Evolutionary conservation across 92 coral and sea anemone species (phyloP).

Genomic region (Porites cylindrica): DNA sequence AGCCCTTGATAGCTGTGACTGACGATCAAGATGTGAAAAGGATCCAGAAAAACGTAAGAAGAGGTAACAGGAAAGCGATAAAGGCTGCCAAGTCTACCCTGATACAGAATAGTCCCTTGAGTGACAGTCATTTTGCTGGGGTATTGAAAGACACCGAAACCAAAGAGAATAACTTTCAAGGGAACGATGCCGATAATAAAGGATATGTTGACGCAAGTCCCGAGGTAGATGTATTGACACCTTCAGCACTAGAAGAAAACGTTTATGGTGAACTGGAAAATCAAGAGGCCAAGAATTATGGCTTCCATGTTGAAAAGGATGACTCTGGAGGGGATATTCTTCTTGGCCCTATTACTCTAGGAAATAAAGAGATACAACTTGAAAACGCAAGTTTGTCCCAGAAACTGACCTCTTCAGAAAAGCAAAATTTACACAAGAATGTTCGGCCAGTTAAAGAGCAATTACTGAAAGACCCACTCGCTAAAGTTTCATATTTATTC

Average conservation of each 20-base stretch:
- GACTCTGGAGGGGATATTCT: background rate
- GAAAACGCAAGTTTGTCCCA: background rate
- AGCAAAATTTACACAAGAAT: background rate
- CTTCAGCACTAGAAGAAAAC: constrained; percentile 9
- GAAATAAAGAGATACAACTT: background rate
- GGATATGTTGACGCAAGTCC: background rate
- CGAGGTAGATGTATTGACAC: constrained; percentile 3
- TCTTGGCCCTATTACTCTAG: constrained; percentile 15
- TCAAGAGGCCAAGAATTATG: background rate
- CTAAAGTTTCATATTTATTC: constrained; percentile 34
- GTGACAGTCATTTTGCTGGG: background rate
- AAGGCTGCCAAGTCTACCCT: background rate
- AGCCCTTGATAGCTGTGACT: background rate
- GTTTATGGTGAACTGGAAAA: constrained; percentile 18
- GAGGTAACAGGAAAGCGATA: background rate
- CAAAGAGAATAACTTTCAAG: background rate
- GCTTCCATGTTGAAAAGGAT: constrained; percentile 17
- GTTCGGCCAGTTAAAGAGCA: background rate
- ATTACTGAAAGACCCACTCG: constrained; percentile 21
- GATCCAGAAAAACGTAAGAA: background rate
- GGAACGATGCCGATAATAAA: background rate
- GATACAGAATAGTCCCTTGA: background rate
- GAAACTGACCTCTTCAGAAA: background rate
- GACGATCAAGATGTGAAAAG: background rate
- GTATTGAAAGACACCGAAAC: background rate